Base-by-base conservation (phyloP, 2,113 vertebrate genomes). In the Ellobius talpinus region DNA sequence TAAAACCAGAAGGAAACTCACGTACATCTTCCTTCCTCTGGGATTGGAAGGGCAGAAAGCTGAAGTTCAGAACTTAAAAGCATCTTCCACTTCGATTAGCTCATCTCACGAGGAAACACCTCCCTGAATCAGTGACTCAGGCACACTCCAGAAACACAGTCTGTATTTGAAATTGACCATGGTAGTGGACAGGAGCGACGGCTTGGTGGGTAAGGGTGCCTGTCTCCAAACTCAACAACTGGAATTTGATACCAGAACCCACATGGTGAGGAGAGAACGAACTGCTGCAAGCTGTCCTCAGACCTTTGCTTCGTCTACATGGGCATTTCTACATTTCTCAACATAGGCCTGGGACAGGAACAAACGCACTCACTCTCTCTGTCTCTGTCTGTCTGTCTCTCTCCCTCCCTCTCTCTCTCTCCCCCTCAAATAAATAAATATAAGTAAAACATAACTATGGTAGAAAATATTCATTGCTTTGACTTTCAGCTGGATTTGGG, bases 1-100 rank as follows among this genome's bases (percentile, higher is more conserved):
- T 63, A 91, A 96, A 96, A 97, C 87, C 96, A 93, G 90, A 94
- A 97, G 97, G 91, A 98, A 97, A 98, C 94, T 73, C 79, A n/a
- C n/a, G n/a, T n/a, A 96, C 58, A 45, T 97, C 97, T 97, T 95
- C 93, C 97, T 97, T 98, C 90, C 94, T 98, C 84, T 93, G 84
- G 96, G 97, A 98, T n/a, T n/a, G 97, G 95, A 86, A 96, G 91
- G 95, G 96, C 12, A 95, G 97, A 97, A 7, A 74, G 68, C 88
- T 98, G 98, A 98, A 99, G 96, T 92, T 97, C 97, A 99, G 98
- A 98, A 96, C 91, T 98, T 98, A 98, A 99, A 99, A 99, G 98
- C 97, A 93, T 99, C 98, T 99, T 97, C 89, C 55, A 11, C 99
- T 98, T 98, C 98, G 33, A 93, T 39, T 90, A 95, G 96, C 98